A percentile compares a stretch with the other conserved stretches of the same genome.
Evolutionary conservation across 2,888 invertebrate genomes (phyloP).

Genomic region (Terebella lapidaria): DNA sequence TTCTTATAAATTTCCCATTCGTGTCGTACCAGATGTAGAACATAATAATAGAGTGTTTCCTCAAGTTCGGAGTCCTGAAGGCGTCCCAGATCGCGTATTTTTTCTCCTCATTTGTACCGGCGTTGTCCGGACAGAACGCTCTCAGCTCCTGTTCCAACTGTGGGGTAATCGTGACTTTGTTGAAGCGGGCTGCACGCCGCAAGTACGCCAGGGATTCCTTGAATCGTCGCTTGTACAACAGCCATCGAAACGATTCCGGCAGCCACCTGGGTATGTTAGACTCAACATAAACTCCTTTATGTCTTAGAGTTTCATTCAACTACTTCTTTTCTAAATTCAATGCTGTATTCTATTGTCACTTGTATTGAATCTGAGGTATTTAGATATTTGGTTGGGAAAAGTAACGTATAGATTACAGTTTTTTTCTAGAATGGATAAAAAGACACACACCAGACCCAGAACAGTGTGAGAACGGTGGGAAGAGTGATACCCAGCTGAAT

Average conservation of each 20-base stretch:
- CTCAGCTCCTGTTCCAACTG: neutral
- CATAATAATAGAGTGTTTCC: constrained; percentile 28
- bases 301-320: too few species aligned
- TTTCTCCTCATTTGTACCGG: neutral
- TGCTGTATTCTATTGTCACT: too few species aligned
- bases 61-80: constrained; percentile 33
- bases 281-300: too few species aligned
- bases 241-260: constrained; percentile 45
- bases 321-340: too few species aligned
- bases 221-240: constrained; percentile 30
- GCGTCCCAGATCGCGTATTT: constrained; percentile 30
- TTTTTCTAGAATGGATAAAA: neutral
- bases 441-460: constrained; percentile 47
- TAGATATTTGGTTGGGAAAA: too few species aligned
- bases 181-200: constrained; percentile 29
- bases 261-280: too few species aligned
- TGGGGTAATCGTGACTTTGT: constrained; percentile 22
- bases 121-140: neutral
- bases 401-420: too few species aligned
- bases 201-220: constrained; percentile 29
- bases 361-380: too few species aligned
- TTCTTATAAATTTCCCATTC: too few species aligned
- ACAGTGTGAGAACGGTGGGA: constrained; percentile 54
- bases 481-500: constrained; percentile 57
- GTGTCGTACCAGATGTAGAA: constrained; percentile 39